These are phyloP conservation scores for Ammodytes dubius DNA, from an alignment of 2,113 vertebrate genomes.

Conservation along the genomic window DNA sequence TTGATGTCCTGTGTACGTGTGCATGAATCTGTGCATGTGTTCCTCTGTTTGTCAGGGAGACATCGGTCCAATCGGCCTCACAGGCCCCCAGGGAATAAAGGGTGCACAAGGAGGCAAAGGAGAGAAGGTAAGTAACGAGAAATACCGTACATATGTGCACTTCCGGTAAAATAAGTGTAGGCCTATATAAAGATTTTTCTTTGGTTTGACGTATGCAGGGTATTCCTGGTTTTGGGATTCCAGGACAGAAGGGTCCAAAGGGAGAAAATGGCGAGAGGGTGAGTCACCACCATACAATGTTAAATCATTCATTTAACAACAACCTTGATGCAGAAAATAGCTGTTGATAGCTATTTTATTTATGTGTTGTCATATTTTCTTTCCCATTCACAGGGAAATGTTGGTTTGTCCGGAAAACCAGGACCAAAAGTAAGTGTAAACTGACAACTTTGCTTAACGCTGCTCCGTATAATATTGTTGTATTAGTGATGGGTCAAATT, in stretches of 20 bases:
- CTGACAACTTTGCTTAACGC: not conserved
- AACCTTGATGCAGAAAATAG: not conserved
- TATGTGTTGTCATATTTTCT: conserved; percentile 4
- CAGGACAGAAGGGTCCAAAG: conserved; percentile 89
- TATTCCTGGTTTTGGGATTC: conserved; percentile 91
- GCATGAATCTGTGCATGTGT: conserved; percentile 16
- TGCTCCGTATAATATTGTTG: not conserved
- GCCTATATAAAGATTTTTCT: not conserved
- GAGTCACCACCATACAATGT: conserved; percentile 64
- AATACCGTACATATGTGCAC: not conserved
- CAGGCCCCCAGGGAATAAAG: conserved; percentile 86
- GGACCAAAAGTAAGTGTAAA: conserved; percentile 88
- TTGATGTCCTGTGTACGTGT: conserved; percentile 26
- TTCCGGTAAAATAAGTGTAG: not conserved
- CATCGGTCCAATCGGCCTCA: conserved; percentile 82
- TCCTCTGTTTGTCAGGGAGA: conserved; percentile 85
- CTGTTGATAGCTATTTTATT: not conserved
- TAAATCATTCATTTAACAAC: not conserved
- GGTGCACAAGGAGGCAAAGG: conserved; percentile 89
- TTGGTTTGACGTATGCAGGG: conserved; percentile 78
- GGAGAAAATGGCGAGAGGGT: conserved; percentile 92
- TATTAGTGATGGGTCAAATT: not conserved
- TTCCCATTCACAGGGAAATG: conserved; percentile 87
- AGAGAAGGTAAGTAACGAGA: conserved; percentile 85
- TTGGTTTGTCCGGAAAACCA: conserved; percentile 92